Conservation (phyloP, 2,113 vertebrate species). For the Condylura cristata region DNA sequence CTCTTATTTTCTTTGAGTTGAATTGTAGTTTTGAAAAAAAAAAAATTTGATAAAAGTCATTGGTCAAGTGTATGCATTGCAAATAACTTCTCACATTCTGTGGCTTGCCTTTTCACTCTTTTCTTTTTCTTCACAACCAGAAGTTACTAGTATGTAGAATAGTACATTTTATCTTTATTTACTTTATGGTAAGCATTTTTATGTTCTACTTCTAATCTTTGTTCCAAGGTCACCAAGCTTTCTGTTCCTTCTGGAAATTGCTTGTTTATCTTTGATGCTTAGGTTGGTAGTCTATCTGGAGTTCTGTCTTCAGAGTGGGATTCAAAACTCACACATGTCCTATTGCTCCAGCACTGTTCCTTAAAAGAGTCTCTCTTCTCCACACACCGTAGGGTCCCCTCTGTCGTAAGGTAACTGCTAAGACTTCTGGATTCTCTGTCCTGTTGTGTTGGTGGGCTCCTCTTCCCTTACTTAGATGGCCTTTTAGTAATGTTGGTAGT, state of each 20-base stretch:
- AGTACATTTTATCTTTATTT: neutral
- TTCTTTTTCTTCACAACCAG: neutral
- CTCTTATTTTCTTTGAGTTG: neutral
- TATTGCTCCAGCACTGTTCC: neutral
- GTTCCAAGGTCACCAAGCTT: neutral
- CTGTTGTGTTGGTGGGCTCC: neutral
- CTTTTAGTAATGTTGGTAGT: neutral
- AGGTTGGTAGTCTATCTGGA: neutral
- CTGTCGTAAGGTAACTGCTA: neutral
- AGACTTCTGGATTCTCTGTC: neutral
- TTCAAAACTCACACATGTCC: neutral
- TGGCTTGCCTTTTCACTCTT: constrained; percentile 20
- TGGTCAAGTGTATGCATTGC: neutral
- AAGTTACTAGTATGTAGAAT: constrained; percentile 6
- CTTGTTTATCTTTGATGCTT: neutral
- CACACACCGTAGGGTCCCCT: neutral
- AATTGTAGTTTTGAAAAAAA: neutral
- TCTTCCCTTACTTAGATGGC: neutral
- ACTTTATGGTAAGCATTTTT: neutral
- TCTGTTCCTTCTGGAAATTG: neutral
- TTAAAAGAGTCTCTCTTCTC: neutral
- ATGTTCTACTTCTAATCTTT: constrained; percentile 12
- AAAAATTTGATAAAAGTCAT: neutral
- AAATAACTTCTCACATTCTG: neutral
- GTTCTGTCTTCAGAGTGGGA: neutral